These are phyloP conservation scores for Hydrolagus colliei DNA, from an alignment of 2,797 vertebrate genomes.

Conservation along the genomic window DNA sequence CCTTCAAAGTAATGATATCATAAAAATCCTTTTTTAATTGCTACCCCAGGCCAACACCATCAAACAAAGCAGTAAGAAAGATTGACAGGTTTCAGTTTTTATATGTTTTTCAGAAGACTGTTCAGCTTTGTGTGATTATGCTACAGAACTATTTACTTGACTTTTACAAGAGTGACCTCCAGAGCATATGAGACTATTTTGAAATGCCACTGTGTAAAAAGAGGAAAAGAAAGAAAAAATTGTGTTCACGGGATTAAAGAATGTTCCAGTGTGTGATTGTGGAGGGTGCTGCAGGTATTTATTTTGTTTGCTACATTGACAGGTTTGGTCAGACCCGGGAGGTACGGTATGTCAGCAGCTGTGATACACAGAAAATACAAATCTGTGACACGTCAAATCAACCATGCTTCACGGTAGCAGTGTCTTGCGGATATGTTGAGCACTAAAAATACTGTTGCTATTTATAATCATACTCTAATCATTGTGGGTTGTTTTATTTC, in stretches of 20 bases:
- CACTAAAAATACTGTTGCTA: too few relatives aligned
- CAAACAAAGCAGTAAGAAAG: conserved; percentile 49
- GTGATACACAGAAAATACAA: neutral
- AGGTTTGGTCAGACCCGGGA: neutral
- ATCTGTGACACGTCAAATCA: neutral
- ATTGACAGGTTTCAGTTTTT: conserved; percentile 45
- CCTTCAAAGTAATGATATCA: conserved; percentile 52
- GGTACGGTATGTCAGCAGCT: neutral
- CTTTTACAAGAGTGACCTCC: conserved; percentile 36
- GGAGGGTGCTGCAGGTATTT: conserved; percentile 38
- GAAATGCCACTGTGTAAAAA: conserved; percentile 30
- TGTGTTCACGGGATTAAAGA: conserved; percentile 7
- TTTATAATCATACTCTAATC: too few relatives aligned
- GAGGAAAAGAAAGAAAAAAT: neutral
- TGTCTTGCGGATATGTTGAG: too few relatives aligned
- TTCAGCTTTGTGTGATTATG: conserved; percentile 34
- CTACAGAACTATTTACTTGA: conserved; percentile 35
- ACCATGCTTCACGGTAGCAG: neutral
- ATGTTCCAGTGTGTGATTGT: conserved; percentile 38
- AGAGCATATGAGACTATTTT: conserved; percentile 38
- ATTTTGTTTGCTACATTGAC: conserved; percentile 27
- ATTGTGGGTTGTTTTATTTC: too few relatives aligned
- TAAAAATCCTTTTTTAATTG: conserved; percentile 54
- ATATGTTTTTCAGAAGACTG: conserved; percentile 41
- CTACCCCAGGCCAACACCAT: conserved; percentile 51